Evolutionary conservation across 2,888 invertebrate species (phyloP), one percentile per base, ranked within the genome.

Genomic region (Xylota sylvarum): DNA sequence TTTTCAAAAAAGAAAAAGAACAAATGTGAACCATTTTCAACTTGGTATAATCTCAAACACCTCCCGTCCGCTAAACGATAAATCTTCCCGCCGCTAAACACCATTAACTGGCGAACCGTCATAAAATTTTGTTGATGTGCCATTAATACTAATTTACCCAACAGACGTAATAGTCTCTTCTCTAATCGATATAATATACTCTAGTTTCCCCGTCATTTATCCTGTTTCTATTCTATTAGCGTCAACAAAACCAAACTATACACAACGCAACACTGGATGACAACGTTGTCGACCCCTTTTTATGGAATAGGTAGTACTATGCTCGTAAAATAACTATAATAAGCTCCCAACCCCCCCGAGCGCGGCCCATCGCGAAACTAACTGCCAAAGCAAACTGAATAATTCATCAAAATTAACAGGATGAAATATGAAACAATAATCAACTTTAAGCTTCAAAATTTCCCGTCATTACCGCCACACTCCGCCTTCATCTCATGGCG

Each of bases 361-460:
- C 35, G 1, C 35, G 3, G 1, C 37, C 37, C 37, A 10, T 9
- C 52, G 17, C 52, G 17, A 35, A 73, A 60, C 73, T 17, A 37
- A 58, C 19, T 58, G n/a, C 73, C 30, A 69, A 30, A 50, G 27
- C 23, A 40, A 80, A 85, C 14, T 85, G 76, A 85, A 85, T 80
- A 65, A 80, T 80, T 80, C 64, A 70, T 80, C 84, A 80, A 64
- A 85, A 85, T 84, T 85, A 80, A 65, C 65, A 4, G 52, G 27
- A 76, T 65, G 58, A 85, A 76, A 76, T 76, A 76, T 76, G 46
- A 76, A 85, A 70, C 80, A 80, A 74, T 76, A 80, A 80, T 85
- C 80, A 80, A 72, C 64, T 80, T 70, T 27, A 62, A 58, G 55
- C 74, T 23, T 70, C 60, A 58, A 46, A 74, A 19, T 74, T 67